Evolutionary conservation across 37 sponge, comb jelly and placozoan species (phyloP).

Genomic region (Aplysina aerophoba): DNA sequence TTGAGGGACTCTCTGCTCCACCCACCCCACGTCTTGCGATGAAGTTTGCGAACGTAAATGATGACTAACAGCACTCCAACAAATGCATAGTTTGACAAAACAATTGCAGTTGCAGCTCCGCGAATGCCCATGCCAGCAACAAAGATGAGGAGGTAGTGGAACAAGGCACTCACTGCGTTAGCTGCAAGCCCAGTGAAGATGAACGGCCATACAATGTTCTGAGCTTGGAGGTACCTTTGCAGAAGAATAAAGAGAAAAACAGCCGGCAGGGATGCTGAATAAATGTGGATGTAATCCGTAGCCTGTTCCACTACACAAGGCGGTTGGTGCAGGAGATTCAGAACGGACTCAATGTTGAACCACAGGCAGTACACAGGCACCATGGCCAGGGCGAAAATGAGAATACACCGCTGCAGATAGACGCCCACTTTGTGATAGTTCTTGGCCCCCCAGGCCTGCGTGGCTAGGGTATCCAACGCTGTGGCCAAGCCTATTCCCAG

Average conservation of each 20-base stretch:
- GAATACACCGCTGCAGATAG: neutral
- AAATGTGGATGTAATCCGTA: neutral
- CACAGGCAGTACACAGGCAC: constrained; percentile 35
- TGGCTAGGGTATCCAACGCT: neutral
- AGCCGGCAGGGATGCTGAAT: neutral
- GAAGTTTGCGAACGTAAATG: constrained; percentile 39
- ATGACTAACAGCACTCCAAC: constrained; percentile 35
- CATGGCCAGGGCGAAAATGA: constrained; percentile 37
- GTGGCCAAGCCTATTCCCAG: neutral
- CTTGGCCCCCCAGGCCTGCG: constrained; percentile 21
- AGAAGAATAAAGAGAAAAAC: constrained; percentile 32
- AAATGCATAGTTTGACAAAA: neutral
- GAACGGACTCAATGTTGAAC: constrained; percentile 64
- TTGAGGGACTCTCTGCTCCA: constrained; percentile 28
- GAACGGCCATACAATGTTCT: constrained; percentile 63
- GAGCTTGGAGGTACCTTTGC: constrained; percentile 65
- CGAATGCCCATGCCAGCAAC: constrained; percentile 36
- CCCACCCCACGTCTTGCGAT: constrained; percentile 64
- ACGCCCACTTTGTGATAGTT: constrained; percentile 9
- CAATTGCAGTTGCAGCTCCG: constrained; percentile 29
- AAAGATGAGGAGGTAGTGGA: constrained; percentile 46
- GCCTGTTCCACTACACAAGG: constrained; percentile 60
- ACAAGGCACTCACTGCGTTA: constrained; percentile 36
- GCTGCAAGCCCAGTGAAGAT: constrained; percentile 28
- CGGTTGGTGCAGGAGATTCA: constrained; percentile 52